phyloP scores from a whole-genome alignment of 1,140 invertebrate species.

The Hylaeus volcanicus region DNA sequence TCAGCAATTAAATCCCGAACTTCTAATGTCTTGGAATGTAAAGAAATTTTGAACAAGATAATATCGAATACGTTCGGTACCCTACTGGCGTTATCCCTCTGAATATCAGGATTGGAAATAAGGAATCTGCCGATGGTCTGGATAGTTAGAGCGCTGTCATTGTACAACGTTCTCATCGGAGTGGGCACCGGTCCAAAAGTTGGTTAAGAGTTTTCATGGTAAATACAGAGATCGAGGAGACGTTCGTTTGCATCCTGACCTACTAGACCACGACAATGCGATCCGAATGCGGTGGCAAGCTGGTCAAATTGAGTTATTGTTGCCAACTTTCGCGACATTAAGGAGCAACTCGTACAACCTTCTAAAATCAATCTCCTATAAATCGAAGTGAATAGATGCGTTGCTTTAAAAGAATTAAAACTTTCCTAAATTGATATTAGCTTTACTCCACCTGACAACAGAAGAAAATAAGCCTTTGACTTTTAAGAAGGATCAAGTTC shows the following conservation, averaged over 20 bases:
- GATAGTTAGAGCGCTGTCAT: constrained; percentile 27
- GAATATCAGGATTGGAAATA: constrained; percentile 4
- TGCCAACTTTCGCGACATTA: not conserved
- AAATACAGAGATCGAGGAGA: constrained; percentile 38
- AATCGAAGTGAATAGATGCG: no score
- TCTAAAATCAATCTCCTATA: no score
- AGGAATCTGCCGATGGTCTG: constrained; percentile 15
- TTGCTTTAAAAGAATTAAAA: no score
- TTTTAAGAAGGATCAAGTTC: no score
- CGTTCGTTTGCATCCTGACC: constrained; percentile 45
- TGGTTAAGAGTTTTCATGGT: constrained; percentile 42
- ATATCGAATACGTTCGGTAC: not conserved
- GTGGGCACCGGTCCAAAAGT: constrained; percentile 44
- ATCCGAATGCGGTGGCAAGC: constrained; percentile 45
- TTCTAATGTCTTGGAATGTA: no score
- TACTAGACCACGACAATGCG: constrained; percentile 48
- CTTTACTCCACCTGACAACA: no score
- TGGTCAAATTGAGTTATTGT: constrained; percentile 4
- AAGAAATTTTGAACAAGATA: no score
- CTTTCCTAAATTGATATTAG: no score
- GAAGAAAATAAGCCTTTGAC: no score
- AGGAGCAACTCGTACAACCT: not conserved
- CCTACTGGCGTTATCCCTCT: not conserved
- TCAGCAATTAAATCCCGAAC: no score
- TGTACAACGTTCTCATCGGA: constrained; percentile 31